Conservation (phyloP, 2,797 vertebrate genomes). For the Poeciliopsis presidionis region DNA sequence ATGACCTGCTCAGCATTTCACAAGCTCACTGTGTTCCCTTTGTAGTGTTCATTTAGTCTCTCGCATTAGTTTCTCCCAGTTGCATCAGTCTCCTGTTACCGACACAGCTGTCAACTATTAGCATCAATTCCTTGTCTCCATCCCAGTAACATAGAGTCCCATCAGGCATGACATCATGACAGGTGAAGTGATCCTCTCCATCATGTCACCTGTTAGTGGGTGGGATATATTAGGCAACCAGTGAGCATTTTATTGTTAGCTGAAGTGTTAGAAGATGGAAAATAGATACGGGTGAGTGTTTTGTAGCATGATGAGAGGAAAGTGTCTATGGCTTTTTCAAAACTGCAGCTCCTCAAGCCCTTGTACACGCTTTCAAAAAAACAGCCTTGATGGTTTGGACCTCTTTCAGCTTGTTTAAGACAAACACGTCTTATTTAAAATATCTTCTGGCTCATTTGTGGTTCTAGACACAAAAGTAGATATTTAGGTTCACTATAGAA, state of each 20-base stretch:
- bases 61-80: background rate
- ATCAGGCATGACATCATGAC: background rate
- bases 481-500: background rate
- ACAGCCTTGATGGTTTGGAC: background rate
- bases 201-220: background rate
- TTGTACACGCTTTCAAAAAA: background rate
- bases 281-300: background rate
- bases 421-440: background rate
- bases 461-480: background rate
- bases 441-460: background rate
- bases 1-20: constrained; percentile 1
- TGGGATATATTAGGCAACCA: background rate
- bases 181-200: background rate
- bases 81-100: constrained; percentile 2
- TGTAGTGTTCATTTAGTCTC: background rate
- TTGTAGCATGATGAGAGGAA: background rate
- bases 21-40: background rate
- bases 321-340: background rate
- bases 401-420: background rate
- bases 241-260: background rate
- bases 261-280: background rate
- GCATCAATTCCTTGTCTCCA: background rate
- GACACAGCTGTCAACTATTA: background rate
- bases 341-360: background rate
- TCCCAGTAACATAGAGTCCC: background rate